These are phyloP conservation scores for Acanthosepion esculentum DNA, from an alignment of 2,888 invertebrate species.

Conservation along the genomic window DNA sequence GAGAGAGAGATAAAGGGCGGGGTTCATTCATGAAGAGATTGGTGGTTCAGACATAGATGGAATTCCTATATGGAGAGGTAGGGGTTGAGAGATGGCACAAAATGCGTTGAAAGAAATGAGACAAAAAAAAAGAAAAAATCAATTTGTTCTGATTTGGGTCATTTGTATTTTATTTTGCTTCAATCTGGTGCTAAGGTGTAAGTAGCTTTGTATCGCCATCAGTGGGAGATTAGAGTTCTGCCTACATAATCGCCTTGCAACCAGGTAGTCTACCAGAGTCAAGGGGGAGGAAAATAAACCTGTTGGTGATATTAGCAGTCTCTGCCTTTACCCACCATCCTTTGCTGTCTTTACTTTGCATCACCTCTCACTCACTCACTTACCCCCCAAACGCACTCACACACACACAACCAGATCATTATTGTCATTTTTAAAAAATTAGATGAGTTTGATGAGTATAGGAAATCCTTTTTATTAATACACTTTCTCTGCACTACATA, in stretches of 20 bases:
- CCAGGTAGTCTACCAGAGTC: not conserved
- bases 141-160: not conserved
- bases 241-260: not conserved
- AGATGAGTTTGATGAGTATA: not conserved
- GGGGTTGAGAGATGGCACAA: not conserved
- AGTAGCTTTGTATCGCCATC: not conserved
- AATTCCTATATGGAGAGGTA: no score
- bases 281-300: no score
- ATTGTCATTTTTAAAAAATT: not conserved
- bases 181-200: slow-evolving; percentile 33
- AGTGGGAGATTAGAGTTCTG: not conserved
- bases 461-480: not conserved
- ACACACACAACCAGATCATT: not conserved
- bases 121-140: not conserved
- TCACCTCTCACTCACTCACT: no score
- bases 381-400: not conserved
- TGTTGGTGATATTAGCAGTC: not conserved
- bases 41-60: no score
- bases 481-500: no score
- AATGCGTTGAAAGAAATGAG: not conserved
- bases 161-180: slow-evolving; percentile 11
- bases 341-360: not conserved
- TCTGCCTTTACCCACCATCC: not conserved
- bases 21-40: no score
- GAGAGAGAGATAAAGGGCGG: no score